Evolutionary conservation across 2,888 invertebrate species (phyloP).

Genomic region (Ophioninae sp.): DNA sequence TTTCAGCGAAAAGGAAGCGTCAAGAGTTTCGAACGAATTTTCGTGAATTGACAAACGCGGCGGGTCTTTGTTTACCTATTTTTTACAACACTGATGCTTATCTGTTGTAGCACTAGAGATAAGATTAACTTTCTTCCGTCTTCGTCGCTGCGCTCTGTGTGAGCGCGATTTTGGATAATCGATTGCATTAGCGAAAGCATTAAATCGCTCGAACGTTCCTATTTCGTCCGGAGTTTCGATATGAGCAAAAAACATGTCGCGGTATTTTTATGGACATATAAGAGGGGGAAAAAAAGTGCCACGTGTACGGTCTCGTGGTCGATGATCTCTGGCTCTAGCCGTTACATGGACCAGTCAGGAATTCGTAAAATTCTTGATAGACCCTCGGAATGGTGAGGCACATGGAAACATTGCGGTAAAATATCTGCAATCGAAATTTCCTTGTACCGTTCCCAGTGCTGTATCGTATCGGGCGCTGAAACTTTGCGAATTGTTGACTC

Average conservation of each 20-base stretch:
- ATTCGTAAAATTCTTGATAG: not conserved
- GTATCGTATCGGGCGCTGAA: not conserved
- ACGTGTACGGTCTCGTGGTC: not conserved
- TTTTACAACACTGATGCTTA: conserved; percentile 20
- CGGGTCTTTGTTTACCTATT: not conserved
- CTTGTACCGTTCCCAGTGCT: not conserved
- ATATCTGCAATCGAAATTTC: not conserved
- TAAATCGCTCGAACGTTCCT: not conserved
- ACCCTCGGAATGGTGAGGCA: not conserved
- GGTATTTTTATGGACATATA: too few species aligned
- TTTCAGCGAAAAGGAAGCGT: not conserved
- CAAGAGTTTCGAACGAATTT: not conserved
- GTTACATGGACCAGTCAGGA: not conserved
- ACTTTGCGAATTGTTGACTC: not conserved
- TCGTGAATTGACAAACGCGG: not conserved
- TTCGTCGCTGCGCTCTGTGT: not conserved
- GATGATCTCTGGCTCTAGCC: not conserved
- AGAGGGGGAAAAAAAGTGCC: not conserved
- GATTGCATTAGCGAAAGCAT: not conserved
- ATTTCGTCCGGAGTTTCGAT: too few species aligned
- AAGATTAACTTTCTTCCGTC: conserved; percentile 15
- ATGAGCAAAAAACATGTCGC: too few species aligned
- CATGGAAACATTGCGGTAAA: not conserved
- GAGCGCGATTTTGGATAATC: not conserved
- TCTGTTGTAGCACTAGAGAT: conserved; percentile 28